Evolutionary conservation across 2,797 vertebrate genomes (phyloP).

Genomic region (Anas acuta): DNA sequence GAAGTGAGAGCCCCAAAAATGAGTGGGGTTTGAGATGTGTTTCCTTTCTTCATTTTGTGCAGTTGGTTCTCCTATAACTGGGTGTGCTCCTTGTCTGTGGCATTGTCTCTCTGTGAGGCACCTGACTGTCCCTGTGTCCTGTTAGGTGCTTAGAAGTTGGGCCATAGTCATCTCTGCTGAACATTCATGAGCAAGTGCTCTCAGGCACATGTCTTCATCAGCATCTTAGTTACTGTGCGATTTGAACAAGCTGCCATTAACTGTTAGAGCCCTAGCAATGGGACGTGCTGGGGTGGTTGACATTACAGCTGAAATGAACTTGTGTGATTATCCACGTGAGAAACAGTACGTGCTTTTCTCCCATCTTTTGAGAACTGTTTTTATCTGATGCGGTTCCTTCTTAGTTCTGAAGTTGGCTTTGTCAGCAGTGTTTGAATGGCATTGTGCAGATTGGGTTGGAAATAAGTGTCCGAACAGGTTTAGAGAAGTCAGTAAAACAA

Average conservation of each 20-base stretch:
- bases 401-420: neutral
- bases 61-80: fast-evolving
- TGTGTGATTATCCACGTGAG: neutral
- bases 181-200: neutral
- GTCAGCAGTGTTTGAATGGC: neutral
- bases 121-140: neutral
- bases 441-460: neutral
- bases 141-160: neutral
- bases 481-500: neutral
- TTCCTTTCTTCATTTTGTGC: neutral
- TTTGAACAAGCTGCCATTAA: neutral
- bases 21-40: neutral
- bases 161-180: neutral
- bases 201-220: neutral
- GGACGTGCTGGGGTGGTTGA: neutral
- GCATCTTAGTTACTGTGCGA: neutral
- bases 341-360: neutral
- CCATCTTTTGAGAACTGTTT: neutral
- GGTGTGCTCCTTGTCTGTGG: neutral
- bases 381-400: neutral
- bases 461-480: neutral
- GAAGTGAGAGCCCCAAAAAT: neutral
- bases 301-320: neutral
- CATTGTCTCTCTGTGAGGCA: neutral
- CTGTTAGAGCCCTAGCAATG: neutral